These are phyloP conservation scores for Drosophila pallidifrons DNA, from an alignment of 1,140 invertebrate species.

Conservation along the genomic window DNA sequence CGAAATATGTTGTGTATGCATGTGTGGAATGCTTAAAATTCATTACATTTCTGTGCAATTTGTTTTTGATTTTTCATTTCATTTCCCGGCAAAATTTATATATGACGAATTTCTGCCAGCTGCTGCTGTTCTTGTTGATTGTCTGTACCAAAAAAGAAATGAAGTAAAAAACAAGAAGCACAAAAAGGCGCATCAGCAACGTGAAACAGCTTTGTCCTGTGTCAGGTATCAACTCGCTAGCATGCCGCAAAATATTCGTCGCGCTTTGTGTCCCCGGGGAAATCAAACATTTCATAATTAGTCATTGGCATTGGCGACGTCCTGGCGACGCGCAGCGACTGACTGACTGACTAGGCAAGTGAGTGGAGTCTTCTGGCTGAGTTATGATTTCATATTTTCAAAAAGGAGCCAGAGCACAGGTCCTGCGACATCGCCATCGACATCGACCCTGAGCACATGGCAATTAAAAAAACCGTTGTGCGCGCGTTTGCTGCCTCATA, in stretches of 20 bases:
- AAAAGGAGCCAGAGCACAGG: conserved; percentile 17
- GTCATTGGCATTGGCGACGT: conserved; percentile 74
- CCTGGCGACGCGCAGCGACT: conserved; percentile 1
- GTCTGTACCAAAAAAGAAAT: conserved; percentile 58
- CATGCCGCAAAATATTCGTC: conserved; percentile 71
- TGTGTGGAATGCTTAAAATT: conserved; percentile 79
- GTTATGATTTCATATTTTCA: conserved; percentile 73
- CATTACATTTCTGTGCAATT: conserved; percentile 81
- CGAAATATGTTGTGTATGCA: conserved; percentile 43
- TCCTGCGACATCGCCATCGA: too few species aligned
- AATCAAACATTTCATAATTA: conserved; percentile 85
- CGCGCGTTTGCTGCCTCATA: conserved; percentile 35
- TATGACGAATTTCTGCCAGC: conserved; percentile 48
- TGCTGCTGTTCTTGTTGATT: conserved; percentile 24
- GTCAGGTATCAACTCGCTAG: conserved; percentile 45
- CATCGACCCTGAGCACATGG: conserved; percentile 66
- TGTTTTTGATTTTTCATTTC: conserved; percentile 83
- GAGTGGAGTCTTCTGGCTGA: conserved; percentile 47
- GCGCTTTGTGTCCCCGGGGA: conserved; percentile 73
- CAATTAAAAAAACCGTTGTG: conserved; percentile 66
- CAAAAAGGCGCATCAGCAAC: conserved; percentile 66
- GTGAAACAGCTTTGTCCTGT: conserved; percentile 52
- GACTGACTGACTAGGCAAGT: not conserved
- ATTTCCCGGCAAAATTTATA: conserved; percentile 73
- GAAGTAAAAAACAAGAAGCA: conserved; percentile 8